phyloP scores from a whole-genome alignment of 2,888 invertebrate species.

The Tupiocoris notatus region DNA sequence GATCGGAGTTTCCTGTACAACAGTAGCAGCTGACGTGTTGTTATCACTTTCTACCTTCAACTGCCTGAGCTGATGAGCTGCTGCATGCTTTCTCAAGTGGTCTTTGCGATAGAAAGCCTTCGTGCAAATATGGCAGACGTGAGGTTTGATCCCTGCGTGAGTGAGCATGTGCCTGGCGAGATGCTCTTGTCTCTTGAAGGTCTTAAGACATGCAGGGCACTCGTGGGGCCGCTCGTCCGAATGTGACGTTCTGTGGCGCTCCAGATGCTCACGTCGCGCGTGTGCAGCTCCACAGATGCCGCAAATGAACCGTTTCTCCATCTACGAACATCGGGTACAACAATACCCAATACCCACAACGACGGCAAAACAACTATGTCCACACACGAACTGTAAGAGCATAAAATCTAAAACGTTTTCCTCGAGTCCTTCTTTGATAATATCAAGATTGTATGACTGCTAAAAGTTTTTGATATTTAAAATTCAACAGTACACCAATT shows the following conservation, averaged over 20 bases:
- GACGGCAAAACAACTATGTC: not conserved
- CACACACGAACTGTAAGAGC: not conserved
- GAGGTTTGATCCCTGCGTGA: conserved; percentile 58
- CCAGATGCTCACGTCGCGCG: conserved; percentile 57
- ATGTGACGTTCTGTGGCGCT: conserved; percentile 57
- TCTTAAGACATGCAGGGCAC: conserved; percentile 50
- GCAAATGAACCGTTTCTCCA: conserved; percentile 56
- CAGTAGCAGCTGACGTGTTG: not conserved
- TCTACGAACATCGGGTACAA: conserved; percentile 38
- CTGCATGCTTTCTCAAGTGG: conserved; percentile 58
- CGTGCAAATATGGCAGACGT: conserved; percentile 54
- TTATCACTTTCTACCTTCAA: conserved; percentile 9
- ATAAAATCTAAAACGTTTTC: conserved; percentile 34
- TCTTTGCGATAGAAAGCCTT: conserved; percentile 59
- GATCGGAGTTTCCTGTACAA: not conserved
- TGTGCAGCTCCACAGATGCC: conserved; percentile 58
- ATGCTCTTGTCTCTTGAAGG: conserved; percentile 57
- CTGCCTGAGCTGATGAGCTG: conserved; percentile 53
- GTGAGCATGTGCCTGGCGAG: conserved; percentile 58
- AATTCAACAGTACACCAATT: not conserved
- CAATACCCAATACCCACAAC: conserved; percentile 19
- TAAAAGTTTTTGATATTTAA: not conserved
- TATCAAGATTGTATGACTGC: too few species aligned
- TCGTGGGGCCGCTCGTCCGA: conserved; percentile 55
- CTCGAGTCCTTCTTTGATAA: too few species aligned